Percentiles rank a stretch among this genome's conserved stretches.
Evolutionary conservation across 2,888 invertebrate genomes (phyloP).

Genomic region (Tetragonisca angustula): DNA sequence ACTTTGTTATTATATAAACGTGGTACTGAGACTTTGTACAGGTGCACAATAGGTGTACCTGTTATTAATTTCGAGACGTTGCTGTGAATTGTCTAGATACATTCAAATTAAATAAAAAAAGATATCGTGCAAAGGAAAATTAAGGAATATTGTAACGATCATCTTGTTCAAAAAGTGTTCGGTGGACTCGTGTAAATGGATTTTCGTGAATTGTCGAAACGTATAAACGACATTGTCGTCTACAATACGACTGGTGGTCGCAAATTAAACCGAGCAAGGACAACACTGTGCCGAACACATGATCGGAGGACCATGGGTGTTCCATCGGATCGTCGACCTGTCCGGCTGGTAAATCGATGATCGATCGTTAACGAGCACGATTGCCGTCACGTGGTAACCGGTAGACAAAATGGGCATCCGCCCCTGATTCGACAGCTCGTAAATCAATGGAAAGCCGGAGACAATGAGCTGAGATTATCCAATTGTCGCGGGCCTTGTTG

Average conservation of each 20-base stretch:
- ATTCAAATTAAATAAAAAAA: too few species aligned
- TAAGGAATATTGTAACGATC: too few species aligned
- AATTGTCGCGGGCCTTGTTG: slow-evolving; percentile 32
- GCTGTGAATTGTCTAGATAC: too few species aligned
- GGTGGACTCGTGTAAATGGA: too few species aligned
- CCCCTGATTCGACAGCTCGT: slow-evolving; percentile 50
- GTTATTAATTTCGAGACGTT: too few species aligned
- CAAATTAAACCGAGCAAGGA: not conserved
- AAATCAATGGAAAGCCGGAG: slow-evolving; percentile 71
- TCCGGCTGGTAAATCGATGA: slow-evolving; percentile 64
- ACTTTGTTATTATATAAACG: too few species aligned
- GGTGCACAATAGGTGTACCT: too few species aligned
- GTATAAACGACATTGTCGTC: not conserved
- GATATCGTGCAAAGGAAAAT: too few species aligned
- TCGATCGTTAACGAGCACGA: slow-evolving; percentile 71
- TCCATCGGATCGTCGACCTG: slow-evolving; percentile 6
- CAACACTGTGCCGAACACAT: not conserved
- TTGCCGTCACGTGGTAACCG: slow-evolving; percentile 61
- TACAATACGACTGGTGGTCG: not conserved
- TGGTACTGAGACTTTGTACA: too few species aligned
- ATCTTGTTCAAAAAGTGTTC: too few species aligned
- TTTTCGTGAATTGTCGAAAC: not conserved
- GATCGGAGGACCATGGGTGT: not conserved
- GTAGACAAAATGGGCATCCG: slow-evolving; percentile 48
- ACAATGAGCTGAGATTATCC: slow-evolving; percentile 73